Conservation (phyloP, 2,113 vertebrate species). For the Rhinopomastus cyanomelas region DNA sequence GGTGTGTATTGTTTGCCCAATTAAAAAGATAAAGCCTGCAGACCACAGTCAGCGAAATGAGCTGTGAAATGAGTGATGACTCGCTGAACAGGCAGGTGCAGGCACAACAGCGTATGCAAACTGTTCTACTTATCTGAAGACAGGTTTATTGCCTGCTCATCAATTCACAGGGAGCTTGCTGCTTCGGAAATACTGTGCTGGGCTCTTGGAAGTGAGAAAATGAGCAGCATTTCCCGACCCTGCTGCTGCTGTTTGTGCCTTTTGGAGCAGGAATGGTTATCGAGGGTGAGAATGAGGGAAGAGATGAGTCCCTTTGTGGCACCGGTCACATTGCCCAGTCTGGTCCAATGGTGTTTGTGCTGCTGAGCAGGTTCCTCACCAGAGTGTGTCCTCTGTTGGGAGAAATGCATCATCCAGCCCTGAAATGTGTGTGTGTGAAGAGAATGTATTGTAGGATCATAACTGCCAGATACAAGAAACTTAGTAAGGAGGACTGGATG, state of each 20-base stretch:
- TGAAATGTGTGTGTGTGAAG: rapidly evolving
- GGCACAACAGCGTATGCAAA: slow-evolving; percentile 14
- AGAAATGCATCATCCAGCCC: neutral
- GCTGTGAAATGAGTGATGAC: slow-evolving; percentile 62
- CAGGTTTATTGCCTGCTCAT: slow-evolving; percentile 51
- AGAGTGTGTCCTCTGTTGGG: rapidly evolving
- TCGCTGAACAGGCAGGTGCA: slow-evolving; percentile 56
- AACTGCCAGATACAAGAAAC: neutral
- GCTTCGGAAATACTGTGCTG: neutral
- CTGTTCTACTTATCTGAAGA: slow-evolving; percentile 28
- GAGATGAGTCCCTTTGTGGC: rapidly evolving
- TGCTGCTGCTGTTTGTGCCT: neutral
- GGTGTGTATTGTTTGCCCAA: slow-evolving; percentile 63
- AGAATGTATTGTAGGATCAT: no score
- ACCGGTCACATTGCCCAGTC: neutral
- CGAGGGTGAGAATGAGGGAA: neutral
- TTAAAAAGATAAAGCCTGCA: slow-evolving; percentile 60
- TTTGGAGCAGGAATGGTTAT: neutral
- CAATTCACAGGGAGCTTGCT: slow-evolving; percentile 11
- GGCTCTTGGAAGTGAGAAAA: neutral
- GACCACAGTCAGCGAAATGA: slow-evolving; percentile 50
- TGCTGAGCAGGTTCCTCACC: neutral
- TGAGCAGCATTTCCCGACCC: rapidly evolving
- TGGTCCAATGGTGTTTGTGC: neutral
- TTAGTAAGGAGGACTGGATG: neutral